These are phyloP conservation scores for Enoplolaimus lenunculus DNA, from an alignment of 2,888 invertebrate species.

Conservation along the genomic window DNA sequence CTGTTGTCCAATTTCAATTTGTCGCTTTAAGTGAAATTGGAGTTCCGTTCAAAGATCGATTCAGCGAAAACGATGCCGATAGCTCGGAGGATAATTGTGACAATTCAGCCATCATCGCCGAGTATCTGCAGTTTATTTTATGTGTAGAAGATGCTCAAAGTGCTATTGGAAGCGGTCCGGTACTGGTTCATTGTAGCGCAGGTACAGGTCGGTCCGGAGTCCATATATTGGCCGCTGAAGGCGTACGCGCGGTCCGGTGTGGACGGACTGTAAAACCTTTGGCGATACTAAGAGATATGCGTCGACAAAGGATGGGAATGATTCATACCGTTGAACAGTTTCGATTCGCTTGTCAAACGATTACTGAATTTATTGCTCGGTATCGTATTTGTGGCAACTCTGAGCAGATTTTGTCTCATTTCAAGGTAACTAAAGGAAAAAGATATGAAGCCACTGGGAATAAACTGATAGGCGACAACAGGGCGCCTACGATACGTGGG, in stretches of 20 bases:
- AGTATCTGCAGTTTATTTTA: background rate
- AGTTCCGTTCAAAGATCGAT: background rate
- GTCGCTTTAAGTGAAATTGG: background rate
- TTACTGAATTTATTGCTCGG: background rate
- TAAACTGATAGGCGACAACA: too few species aligned
- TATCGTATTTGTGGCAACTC: too few species aligned
- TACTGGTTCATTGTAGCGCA: background rate
- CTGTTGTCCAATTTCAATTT: background rate
- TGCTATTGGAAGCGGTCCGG: background rate
- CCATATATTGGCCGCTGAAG: background rate
- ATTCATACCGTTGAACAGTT: background rate
- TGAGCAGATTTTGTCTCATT: too few species aligned
- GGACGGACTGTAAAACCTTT: background rate
- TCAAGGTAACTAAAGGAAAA: too few species aligned
- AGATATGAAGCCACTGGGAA: too few species aligned
- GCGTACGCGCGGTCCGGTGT: background rate
- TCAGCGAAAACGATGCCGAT: background rate
- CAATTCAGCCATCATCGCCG: background rate
- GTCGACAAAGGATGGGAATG: background rate
- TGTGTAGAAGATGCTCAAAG: background rate
- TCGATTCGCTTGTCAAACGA: background rate
- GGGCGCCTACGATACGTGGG: too few species aligned
- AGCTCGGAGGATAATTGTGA: background rate
- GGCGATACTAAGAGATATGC: background rate
- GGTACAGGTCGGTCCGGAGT: background rate